phyloP scores from a whole-genome alignment of 30 jellyfish, hydroid and myxozoan genomes.

The Chrysaora quinquecirrha region DNA sequence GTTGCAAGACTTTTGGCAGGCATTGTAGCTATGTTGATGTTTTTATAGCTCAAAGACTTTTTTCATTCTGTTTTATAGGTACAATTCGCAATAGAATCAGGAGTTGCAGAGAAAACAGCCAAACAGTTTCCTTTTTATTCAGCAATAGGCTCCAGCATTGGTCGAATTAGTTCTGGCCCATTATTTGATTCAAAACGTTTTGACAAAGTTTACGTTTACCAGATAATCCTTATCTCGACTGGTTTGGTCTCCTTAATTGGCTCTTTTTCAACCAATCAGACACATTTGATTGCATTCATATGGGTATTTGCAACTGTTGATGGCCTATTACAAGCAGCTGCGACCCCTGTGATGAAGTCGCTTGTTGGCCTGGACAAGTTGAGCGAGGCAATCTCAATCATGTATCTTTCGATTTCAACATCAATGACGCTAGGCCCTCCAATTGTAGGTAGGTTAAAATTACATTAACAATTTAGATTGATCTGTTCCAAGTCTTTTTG shows the following conservation, averaged over 20 bases:
- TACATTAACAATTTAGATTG: too few relatives aligned
- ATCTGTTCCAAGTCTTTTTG: too few relatives aligned
- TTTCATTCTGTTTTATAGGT: slow-evolving; percentile 25
- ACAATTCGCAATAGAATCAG: slow-evolving; percentile 54
- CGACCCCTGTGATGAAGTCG: slow-evolving; percentile 6
- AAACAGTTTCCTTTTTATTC: slow-evolving; percentile 51
- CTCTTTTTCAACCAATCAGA: slow-evolving; percentile 25
- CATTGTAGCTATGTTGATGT: too few relatives aligned
- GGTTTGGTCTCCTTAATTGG: slow-evolving; percentile 50
- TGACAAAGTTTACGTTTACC: slow-evolving; percentile 19
- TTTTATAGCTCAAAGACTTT: not conserved
- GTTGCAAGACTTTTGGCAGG: too few relatives aligned
- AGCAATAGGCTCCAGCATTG: slow-evolving; percentile 34
- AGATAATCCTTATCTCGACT: slow-evolving; percentile 7
- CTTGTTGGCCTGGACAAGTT: slow-evolving; percentile 2
- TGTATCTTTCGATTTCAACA: slow-evolving; percentile 3
- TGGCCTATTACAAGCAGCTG: slow-evolving; percentile 30
- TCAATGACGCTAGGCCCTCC: slow-evolving; percentile 57
- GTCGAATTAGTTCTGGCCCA: slow-evolving; percentile 46
- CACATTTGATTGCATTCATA: slow-evolving; percentile 44
- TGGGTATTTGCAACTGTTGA: slow-evolving; percentile 38
- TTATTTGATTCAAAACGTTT: slow-evolving; percentile 20
- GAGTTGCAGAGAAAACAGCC: slow-evolving; percentile 30
- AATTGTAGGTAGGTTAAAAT: not conserved
- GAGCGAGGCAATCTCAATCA: slow-evolving; percentile 32